Evolutionary conservation across 35 echinoderm and acorn worm genomes (phyloP).

Genomic region (Lytechinus pictus): DNA sequence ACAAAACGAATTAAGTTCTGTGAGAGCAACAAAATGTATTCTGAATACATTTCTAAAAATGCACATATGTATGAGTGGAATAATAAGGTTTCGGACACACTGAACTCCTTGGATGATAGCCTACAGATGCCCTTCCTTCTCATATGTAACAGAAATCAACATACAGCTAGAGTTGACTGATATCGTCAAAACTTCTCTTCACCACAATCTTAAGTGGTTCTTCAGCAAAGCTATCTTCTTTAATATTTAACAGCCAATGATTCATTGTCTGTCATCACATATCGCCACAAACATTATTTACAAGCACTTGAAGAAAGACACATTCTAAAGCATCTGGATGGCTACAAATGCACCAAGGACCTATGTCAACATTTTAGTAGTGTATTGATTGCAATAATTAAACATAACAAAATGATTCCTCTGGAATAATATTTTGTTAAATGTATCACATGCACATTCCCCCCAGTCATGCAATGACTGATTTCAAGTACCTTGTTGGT

Average conservation of each 20-base stretch:
- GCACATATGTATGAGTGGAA: too few species aligned
- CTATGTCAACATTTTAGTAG: background rate
- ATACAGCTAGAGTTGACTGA: background rate
- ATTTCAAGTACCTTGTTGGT: too few species aligned
- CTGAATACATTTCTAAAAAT: too few species aligned
- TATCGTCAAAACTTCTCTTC: background rate
- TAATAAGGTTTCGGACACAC: background rate
- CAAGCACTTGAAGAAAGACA: background rate
- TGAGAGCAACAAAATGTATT: too few species aligned
- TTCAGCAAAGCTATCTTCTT: background rate
- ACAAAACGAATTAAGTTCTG: too few species aligned
- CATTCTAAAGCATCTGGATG: background rate
- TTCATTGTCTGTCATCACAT: background rate
- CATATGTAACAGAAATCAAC: background rate
- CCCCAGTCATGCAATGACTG: too few species aligned
- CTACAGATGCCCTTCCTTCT: background rate
- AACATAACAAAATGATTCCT: background rate
- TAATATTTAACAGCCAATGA: background rate
- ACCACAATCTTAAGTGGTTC: conserved; percentile 10
- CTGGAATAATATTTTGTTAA: too few species aligned
- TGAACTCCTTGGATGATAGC: background rate
- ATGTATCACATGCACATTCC: too few species aligned
- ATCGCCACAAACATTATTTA: background rate
- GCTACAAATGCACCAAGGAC: background rate
- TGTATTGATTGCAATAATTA: background rate